phyloP scores from a whole-genome alignment of 2,797 vertebrate species.

The Esox masquinongy region DNA sequence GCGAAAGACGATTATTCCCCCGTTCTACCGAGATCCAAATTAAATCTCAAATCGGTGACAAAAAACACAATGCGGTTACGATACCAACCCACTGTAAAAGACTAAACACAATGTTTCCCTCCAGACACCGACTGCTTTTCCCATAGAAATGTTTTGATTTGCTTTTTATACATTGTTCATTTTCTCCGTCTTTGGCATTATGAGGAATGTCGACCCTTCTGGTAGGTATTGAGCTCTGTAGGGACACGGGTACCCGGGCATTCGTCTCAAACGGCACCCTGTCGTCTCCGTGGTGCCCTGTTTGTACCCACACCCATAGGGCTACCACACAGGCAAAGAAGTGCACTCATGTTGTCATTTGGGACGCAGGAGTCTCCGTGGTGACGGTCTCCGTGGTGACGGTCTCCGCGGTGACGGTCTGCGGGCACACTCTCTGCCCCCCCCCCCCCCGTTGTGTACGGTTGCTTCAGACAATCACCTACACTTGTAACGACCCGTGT shows the following conservation, averaged over 20 bases:
- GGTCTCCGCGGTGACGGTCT: too few relatives aligned
- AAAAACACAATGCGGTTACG: conserved; percentile 7
- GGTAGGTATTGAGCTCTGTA: conserved; percentile 62
- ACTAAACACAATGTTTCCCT: conserved; percentile 47
- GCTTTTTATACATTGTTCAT: conserved; percentile 15
- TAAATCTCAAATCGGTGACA: conserved; percentile 22
- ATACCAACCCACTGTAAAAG: conserved; percentile 63
- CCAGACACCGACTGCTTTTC: conserved; percentile 65
- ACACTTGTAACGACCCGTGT: conserved; percentile 12
- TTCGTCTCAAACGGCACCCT: too few relatives aligned
- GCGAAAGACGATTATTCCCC: background rate
- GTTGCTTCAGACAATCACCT: conserved; percentile 34
- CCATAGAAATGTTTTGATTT: conserved; percentile 19
- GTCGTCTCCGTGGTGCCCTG: background rate
- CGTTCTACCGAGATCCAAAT: background rate
- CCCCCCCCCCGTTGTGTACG: conserved; percentile 13
- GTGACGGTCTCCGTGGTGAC: too few relatives aligned
- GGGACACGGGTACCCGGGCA: background rate
- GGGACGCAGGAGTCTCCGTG: background rate
- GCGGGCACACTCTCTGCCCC: too few relatives aligned
- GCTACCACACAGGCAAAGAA: background rate
- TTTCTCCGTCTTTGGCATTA: conserved; percentile 52
- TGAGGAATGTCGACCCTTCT: conserved; percentile 51
- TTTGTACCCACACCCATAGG: background rate
- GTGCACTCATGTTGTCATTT: background rate